A percentile compares a stretch with the other conserved stretches of the same genome.
Conservation (phyloP, 2,113 vertebrate species). For the Cavia aperea region DNA sequence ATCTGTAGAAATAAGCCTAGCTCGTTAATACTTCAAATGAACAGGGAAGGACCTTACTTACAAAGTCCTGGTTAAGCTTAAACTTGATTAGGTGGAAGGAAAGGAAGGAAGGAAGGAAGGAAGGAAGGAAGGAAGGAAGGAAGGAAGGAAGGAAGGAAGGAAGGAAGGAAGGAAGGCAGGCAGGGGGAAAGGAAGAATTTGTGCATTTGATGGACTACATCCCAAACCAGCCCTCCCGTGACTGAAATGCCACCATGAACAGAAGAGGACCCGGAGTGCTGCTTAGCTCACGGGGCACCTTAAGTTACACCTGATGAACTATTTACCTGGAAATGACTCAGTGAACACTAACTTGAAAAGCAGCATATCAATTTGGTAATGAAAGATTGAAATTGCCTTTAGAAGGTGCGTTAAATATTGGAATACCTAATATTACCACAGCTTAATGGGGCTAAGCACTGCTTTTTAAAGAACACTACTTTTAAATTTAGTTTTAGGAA, state of each 20-base stretch:
- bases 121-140: not conserved
- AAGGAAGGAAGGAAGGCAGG: not conserved
- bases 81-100: not conserved
- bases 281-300: not conserved
- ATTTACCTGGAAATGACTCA: slow-evolving; percentile 16
- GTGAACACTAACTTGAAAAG: slow-evolving; percentile 28
- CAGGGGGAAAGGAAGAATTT: not conserved
- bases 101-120: not conserved
- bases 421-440: slow-evolving; percentile 6
- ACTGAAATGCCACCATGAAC: not conserved
- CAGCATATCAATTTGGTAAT: slow-evolving; percentile 18
- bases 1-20: slow-evolving; percentile 2
- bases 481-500: slow-evolving; percentile 45
- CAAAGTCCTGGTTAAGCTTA: slow-evolving; percentile 20
- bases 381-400: slow-evolving; percentile 28
- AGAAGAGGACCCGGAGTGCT: not conserved
- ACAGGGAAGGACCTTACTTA: not conserved
- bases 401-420: not conserved
- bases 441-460: slow-evolving; percentile 1
- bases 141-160: not conserved
- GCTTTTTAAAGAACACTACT: not conserved
- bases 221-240: not conserved
- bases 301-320: not conserved
- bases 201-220: not conserved
- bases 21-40: not conserved